These are phyloP conservation scores for Columba janthina DNA, from an alignment of 2,113 vertebrate genomes.

Conservation along the genomic window DNA sequence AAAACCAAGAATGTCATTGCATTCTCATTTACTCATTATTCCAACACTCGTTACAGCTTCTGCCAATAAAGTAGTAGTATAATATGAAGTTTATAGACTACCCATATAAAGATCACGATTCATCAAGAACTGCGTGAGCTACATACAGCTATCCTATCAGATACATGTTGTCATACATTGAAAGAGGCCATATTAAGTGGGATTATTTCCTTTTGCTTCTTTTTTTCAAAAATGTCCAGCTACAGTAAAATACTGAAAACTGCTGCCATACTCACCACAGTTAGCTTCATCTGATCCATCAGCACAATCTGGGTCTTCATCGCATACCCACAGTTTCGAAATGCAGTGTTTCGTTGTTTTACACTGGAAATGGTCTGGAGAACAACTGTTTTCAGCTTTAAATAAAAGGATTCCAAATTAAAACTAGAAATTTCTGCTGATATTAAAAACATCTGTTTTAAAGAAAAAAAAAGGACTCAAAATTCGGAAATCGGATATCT, in stretches of 20 bases:
- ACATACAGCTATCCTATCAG: not conserved
- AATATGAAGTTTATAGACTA: not conserved
- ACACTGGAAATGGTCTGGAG: slow-evolving; percentile 97
- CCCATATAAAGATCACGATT: not conserved
- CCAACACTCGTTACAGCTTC: not conserved
- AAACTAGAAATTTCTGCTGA: not conserved
- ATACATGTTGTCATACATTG: not conserved
- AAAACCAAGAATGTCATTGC: not conserved
- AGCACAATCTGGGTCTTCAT: slow-evolving; percentile 96
- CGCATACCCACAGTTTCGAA: slow-evolving; percentile 98
- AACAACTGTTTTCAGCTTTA: slow-evolving; percentile 97
- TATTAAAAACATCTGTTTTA: not conserved
- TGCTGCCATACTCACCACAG: slow-evolving; percentile 86
- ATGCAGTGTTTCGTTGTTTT: slow-evolving; percentile 98
- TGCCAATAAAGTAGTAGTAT: not conserved
- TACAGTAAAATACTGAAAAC: not conserved
- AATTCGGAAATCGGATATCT: not conserved
- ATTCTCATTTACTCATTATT: not conserved
- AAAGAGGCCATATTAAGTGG: not conserved
- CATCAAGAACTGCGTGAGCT: not conserved
- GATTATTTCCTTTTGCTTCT: not conserved
- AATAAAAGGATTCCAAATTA: slow-evolving; percentile 39
- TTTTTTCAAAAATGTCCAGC: not conserved
- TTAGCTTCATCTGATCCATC: slow-evolving; percentile 96
- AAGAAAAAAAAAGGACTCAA: not conserved